Evolutionary conservation across 1,140 invertebrate species (phyloP), one percentile per base, ranked within the genome.

Genomic region (Araneus ventricosus): DNA sequence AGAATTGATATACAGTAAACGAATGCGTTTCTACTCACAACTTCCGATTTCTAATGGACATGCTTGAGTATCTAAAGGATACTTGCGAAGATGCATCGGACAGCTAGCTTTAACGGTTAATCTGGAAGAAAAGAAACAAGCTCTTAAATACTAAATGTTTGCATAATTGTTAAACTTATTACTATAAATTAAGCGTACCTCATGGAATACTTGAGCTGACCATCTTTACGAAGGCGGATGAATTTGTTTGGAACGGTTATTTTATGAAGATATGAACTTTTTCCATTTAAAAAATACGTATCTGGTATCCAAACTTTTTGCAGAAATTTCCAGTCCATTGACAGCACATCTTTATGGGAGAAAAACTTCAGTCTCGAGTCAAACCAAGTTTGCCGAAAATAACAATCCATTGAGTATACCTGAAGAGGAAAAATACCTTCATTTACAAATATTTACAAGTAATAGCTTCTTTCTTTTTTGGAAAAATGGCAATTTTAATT

Each of bases 381-480:
- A 57, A 95, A 95, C 97, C 97, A 97, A 57, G 95, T 95, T 94
- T 97, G 96, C 88, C 97, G 95, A 94, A 97, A 96, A 95, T 97
- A 97, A 79, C 96, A 96, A 94, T 97, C 96, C 95, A 97, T 96
- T 22, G 96, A 96, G 94, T 97, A 97, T 30, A 95, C 95, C 96
- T 97, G 94, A 41, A 37, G 27, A 80, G 39, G 90, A 39, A 22
- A 22, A 75, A 37, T 7, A 0, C 4, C 30, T 34, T 34, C 20
- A 20, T 20, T 3, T 5, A 20, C 17, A 67, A 27, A 70, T 24
- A 37, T 87, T 85, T 57, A 37, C 45, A 85, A 85, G 6, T 30
- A 85, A 85, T 22, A 14, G 41, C 41, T 45, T 14, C 14, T 14
- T 45, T 4, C 14, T 14, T 14, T 45, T 14, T 10, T 14, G 1